Evolutionary conservation across 2,113 vertebrate genomes (phyloP), one percentile per base, ranked within the genome.

Genomic region (Oenanthe melanoleuca): DNA sequence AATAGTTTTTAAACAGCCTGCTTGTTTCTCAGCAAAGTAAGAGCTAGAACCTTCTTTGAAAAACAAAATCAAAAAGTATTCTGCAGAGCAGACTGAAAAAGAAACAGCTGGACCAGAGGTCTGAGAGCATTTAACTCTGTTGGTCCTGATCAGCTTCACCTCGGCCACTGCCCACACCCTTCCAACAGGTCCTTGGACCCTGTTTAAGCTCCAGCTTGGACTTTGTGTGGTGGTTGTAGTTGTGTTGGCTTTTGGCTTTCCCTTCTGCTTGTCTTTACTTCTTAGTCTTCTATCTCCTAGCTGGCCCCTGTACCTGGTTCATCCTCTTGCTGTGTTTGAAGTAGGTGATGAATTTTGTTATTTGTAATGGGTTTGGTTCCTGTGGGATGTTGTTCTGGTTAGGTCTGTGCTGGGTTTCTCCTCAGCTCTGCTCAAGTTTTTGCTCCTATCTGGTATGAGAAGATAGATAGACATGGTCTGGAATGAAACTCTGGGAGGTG

Each of bases 201-300:
- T 2, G 40, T 84, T 87, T 80, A 73, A 86, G 7, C 37, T 55
- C 60, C 31, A 1, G 8, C 3, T 5, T 37, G 19, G 26, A 19
- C 0, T 0, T 0, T 3, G 0, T 0, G 0, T 2, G 0, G 1
- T 74, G 2, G 0, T 20, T 53, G 19, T 5, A 12, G 3, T 0
- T 57, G 11, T 25, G 15, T 0, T 38, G 2, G 5, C 6, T 0
- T 19, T 45, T 8, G 2, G 5, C 6, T 0, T 19, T 45, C 4
- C 2, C 0, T 55, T 23, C 0, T 8, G 8, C 1, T 0, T 34
- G 0, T 4, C 0, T 7, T 55, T 0, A 1, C 10, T 37, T 3
- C 0, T 25, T 23, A 0, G 1, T 0, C 3, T 53, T 3, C 0
- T 5, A 0, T 9, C 0, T 49, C 0, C 8, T 0, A 0, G 2